Percentiles rank a stretch among this genome's conserved stretches.
phyloP scores from a whole-genome alignment of 2,888 invertebrate genomes.

The Ornithoptera alexandrae region DNA sequence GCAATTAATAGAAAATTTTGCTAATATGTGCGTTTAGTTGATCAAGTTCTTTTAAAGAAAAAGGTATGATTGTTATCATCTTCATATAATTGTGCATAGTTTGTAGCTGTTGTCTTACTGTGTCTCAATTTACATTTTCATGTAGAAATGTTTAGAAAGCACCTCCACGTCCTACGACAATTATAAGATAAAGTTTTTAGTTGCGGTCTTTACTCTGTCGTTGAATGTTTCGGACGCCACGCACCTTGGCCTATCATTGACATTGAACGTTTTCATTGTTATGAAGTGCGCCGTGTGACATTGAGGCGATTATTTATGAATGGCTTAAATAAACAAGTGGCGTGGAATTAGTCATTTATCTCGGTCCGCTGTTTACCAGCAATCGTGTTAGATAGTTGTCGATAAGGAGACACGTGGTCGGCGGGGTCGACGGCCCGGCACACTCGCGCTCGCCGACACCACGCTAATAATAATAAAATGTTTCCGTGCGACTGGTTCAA shows the following conservation, averaged over 20 bases:
- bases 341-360: constrained; percentile 79
- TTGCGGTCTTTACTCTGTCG: neutral
- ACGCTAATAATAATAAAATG: constrained; percentile 80
- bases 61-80: neutral
- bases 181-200: neutral
- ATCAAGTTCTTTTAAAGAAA: no score
- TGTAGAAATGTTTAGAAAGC: no score
- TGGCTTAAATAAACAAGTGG: constrained; percentile 68
- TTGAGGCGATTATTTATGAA: constrained; percentile 72
- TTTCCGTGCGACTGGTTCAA: constrained; percentile 81
- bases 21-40: neutral
- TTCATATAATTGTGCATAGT: no score
- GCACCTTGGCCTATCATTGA: neutral
- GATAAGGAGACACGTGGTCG: constrained; percentile 80
- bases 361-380: constrained; percentile 77
- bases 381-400: constrained; percentile 81
- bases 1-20: constrained; percentile 45
- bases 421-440: constrained; percentile 77
- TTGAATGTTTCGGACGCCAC: neutral
- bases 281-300: constrained; percentile 58
- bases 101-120: neutral
- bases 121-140: neutral
- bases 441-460: constrained; percentile 79
- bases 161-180: neutral
- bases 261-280: constrained; percentile 43